Base-by-base conservation (phyloP, 1,140 invertebrate species). In the Cyphomyrmex costatus region DNA sequence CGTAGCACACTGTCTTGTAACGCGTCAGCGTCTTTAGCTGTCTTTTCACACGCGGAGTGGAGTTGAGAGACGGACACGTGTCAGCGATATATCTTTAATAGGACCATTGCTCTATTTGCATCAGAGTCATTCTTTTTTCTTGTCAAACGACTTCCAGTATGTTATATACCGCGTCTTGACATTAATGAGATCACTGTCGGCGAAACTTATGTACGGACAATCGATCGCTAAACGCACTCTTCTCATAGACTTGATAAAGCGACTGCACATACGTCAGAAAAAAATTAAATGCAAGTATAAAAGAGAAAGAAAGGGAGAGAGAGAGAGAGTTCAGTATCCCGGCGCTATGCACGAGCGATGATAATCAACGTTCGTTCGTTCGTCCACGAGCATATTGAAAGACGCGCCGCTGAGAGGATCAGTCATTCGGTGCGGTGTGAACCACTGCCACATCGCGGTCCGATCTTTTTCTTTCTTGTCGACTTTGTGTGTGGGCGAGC, bases 391-490 rank as follows among this genome's bases (percentile, higher is more conserved):
- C 82, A 90, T 89, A 91, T 89, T 92, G 92, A 93, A 92, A 92
- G 93, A 94, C 89, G 92, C 88, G 91, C 88, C 87, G 94, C 91
- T 94, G 94, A 94, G 92, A 93, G 93, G 90, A 93, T 94, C 93
- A 93, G 93, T 94, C 93, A 94, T 76, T 90, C 88, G 66, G 68
- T 30, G 73, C 77, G 85, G 87, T 88, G 88, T 85, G 86, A 91
- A 91, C 87, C 86, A 86, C 87, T 73, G 68, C 70, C 86, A 68
- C 83, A 86, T 89, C 88, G 71, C 88, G 77, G 74, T 78, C 58
- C 86, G 83, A 87, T 91, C 86, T 89, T 90, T 86, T 89, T 89
- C 85, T 90, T 87, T 87, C 85, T 53, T 86, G 84, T 91, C 87
- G 87, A 74, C 88, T 85, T 91, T 89, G 82, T 86, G 91, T 90